Base-by-base conservation (phyloP, 2,797 vertebrate genomes). In the Melopsittacus undulatus region DNA sequence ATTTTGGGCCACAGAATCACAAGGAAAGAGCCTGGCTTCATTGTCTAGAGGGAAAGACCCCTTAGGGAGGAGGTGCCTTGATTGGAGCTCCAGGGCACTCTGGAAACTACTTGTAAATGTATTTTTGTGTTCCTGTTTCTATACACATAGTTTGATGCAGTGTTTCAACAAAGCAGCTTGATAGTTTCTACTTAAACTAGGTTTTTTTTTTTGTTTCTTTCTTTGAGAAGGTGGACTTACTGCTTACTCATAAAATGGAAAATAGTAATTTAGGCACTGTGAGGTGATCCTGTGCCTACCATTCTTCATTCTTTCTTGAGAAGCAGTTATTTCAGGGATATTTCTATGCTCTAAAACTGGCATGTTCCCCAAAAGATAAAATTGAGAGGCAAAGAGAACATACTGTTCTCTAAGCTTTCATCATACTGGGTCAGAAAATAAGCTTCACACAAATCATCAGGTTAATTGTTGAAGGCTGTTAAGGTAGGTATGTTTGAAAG, bases 341-440 rank as follows among this genome's bases (percentile, higher is more conserved):
- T 49, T 66, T 57, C 11, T 64, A 0, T 45, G 1, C 0, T 86
- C 30, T 56, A 24, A 15, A 72, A 43, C 13, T 38, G 42, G 6
- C 27, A 22, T 0, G 26, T 73, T 83, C 5, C 19, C 11, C 10
- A 49, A 19, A 83, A 82, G 42, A 52, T 43, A 57, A 78, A 78
- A 29, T 13, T 38, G 30, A 11, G 34, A 88, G 8, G 24, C 17
- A 56, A 62, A 42, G 7, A 40, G 46, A 92, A 61, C 86, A 11
- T 63, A 11, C 29, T 20, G 9, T 66, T 40, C n/a, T 63, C 30
- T 22, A 84, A 27, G 54, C 38, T 90, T 83, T 73, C 54, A 10
- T 70, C 23, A 5, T 45, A 15, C 2, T 42, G 22, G 27, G 15
- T 79, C 46, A 90, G 62, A 76, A 89, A 86, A 81, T 46, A 67